Percentiles rank a stretch among this genome's conserved stretches.
Evolutionary conservation across 2,888 invertebrate species (phyloP).

Genomic region (Cryptosula pallasiana): DNA sequence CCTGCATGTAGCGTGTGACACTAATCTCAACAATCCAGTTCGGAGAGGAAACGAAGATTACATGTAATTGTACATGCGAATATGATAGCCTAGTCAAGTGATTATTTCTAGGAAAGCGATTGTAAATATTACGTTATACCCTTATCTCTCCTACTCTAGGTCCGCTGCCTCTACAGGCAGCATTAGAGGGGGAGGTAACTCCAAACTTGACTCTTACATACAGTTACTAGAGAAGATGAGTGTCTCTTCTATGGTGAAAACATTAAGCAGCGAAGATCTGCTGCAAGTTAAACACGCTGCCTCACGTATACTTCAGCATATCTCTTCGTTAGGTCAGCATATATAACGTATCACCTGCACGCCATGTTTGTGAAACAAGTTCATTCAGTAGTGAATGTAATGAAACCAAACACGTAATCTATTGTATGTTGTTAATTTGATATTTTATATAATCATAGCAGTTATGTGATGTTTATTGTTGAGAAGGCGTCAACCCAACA

Average conservation of each 20-base stretch:
- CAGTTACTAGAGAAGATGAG: constrained; percentile 18
- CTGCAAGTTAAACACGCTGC: constrained; percentile 43
- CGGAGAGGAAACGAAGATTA: too few species aligned
- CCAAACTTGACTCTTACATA: not conserved
- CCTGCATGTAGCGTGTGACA: too few species aligned
- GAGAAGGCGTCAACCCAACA: not conserved
- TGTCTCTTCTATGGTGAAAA: not conserved
- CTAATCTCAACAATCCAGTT: too few species aligned
- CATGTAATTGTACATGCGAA: too few species aligned
- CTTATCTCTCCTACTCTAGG: not conserved
- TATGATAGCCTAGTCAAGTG: too few species aligned
- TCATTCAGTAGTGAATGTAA: not conserved
- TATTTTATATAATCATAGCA: not conserved
- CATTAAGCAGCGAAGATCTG: constrained; percentile 37
- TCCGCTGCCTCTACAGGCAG: not conserved
- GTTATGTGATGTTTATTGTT: not conserved
- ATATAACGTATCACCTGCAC: too few species aligned
- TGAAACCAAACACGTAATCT: not conserved
- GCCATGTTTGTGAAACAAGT: too few species aligned
- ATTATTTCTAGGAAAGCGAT: too few species aligned
- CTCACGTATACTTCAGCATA: constrained; percentile 40
- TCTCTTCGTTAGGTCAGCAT: constrained; percentile 40
- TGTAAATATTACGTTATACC: too few species aligned
- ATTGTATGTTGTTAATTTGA: not conserved
- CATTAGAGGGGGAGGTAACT: not conserved